Conservation (phyloP, 2,797 vertebrate species). For the Eleutherodactylus coqui region DNA sequence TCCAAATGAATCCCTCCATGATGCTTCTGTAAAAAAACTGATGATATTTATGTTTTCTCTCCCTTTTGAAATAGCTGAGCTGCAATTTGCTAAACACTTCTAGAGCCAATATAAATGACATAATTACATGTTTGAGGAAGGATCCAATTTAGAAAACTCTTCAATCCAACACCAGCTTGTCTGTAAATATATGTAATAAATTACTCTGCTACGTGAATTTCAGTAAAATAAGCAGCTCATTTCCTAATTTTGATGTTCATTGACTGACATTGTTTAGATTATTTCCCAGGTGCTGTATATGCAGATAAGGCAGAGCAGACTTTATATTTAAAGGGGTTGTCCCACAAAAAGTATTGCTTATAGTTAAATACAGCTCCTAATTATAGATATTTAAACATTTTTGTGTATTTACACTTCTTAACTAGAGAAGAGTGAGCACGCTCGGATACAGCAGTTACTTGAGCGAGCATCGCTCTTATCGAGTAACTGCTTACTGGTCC, state of each 20-base stretch:
- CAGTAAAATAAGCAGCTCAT: neutral
- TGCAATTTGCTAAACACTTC: constrained; percentile 56
- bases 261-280: neutral
- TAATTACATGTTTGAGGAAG: constrained; percentile 67
- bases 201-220: neutral
- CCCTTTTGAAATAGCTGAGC: neutral
- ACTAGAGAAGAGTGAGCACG: too few relatives aligned
- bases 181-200: constrained; percentile 23
- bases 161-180: constrained; percentile 27
- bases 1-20: neutral
- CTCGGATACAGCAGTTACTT: too few relatives aligned
- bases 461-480: too few relatives aligned
- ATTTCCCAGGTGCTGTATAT: neutral
- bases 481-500: too few relatives aligned
- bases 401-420: too few relatives aligned
- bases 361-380: too few relatives aligned
- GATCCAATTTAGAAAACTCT: constrained; percentile 62
- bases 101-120: constrained; percentile 68
- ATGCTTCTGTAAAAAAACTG: neutral
- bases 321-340: neutral
- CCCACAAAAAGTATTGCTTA: too few relatives aligned
- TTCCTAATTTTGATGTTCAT: neutral
- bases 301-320: neutral
- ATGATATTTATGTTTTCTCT: constrained; percentile 46
- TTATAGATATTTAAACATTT: too few relatives aligned